Conservation (phyloP, 2,888 invertebrate species). For the Drosophila merina region DNA sequence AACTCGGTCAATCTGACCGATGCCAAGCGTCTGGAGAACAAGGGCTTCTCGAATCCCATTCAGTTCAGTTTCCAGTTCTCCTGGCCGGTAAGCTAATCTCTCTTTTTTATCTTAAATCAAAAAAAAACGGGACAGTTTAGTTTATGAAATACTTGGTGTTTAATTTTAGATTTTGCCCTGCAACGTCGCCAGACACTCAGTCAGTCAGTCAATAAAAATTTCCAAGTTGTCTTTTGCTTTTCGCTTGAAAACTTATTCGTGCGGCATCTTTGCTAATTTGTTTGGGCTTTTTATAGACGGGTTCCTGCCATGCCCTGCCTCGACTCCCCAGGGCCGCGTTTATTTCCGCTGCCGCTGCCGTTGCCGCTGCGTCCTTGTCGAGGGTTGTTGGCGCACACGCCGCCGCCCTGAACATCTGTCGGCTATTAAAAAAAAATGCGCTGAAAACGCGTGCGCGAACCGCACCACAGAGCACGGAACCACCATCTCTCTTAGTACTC, state of each 20-base stretch:
- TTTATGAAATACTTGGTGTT: neutral
- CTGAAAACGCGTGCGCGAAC: slow-evolving; percentile 70
- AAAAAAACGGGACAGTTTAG: neutral
- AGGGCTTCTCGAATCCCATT: slow-evolving; percentile 91
- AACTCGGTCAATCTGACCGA: slow-evolving; percentile 88
- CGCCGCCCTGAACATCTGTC: slow-evolving; percentile 80
- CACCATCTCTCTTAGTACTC: slow-evolving; percentile 23
- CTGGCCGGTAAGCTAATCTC: slow-evolving; percentile 94
- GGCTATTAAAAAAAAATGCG: slow-evolving; percentile 78
- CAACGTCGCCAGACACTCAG: slow-evolving; percentile 28
- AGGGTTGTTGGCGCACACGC: slow-evolving; percentile 68
- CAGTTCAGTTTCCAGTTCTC: slow-evolving; percentile 96
- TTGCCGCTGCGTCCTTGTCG: slow-evolving; percentile 61
- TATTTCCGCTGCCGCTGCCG: slow-evolving; percentile 54
- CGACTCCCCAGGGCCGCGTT: slow-evolving; percentile 31
- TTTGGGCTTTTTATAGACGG: slow-evolving; percentile 72
- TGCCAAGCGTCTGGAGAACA: slow-evolving; percentile 75
- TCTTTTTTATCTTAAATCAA: neutral
- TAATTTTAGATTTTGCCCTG: slow-evolving; percentile 54
- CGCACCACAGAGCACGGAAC: slow-evolving; percentile 30
- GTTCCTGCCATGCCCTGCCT: slow-evolving; percentile 10
- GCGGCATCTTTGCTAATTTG: slow-evolving; percentile 69
- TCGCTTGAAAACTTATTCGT: slow-evolving; percentile 17
- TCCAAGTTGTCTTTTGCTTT: slow-evolving; percentile 46
- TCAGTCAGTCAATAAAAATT: slow-evolving; percentile 53